A percentile compares a stretch with the other conserved stretches of the same genome.
These are phyloP conservation scores for Agriopis leucophaearia DNA, from an alignment of 2,888 invertebrate species.

Conservation along the genomic window DNA sequence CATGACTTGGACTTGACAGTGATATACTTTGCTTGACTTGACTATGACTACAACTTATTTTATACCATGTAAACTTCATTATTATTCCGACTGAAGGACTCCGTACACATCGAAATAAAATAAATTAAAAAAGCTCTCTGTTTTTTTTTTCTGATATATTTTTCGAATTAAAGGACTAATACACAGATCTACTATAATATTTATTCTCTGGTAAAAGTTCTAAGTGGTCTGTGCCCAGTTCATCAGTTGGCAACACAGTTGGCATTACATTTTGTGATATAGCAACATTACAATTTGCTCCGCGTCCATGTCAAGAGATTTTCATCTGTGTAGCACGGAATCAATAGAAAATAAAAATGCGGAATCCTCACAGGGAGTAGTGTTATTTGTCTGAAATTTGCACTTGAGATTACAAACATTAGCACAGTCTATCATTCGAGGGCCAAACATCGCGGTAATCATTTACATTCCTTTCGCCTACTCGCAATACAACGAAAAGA, in stretches of 20 bases:
- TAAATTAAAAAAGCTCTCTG: background rate
- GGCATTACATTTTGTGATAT: conserved; percentile 27
- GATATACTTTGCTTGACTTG: no score
- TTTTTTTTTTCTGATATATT: no score
- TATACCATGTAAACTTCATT: no score
- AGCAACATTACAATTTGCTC: conserved; percentile 74
- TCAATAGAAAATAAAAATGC: conserved; percentile 82
- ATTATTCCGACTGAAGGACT: no score
- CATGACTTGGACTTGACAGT: no score
- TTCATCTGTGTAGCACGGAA: conserved; percentile 75
- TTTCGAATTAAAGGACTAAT: no score
- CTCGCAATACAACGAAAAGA: conserved; percentile 67
- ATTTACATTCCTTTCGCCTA: conserved; percentile 44
- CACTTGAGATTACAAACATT: conserved; percentile 44
- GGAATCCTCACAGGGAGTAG: conserved; percentile 69
- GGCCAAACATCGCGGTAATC: conserved; percentile 28
- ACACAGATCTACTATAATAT: no score
- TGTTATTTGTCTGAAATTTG: conserved; percentile 57
- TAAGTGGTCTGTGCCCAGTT: no score
- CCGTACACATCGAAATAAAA: no score
- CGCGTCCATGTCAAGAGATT: conserved; percentile 84
- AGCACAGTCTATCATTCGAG: conserved; percentile 38
- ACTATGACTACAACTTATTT: no score
- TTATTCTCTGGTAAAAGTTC: no score
- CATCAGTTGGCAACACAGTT: background rate